Evolutionary conservation across 2,888 invertebrate species (phyloP), one percentile per base, ranked within the genome.

Genomic region (Hololepta plana): DNA sequence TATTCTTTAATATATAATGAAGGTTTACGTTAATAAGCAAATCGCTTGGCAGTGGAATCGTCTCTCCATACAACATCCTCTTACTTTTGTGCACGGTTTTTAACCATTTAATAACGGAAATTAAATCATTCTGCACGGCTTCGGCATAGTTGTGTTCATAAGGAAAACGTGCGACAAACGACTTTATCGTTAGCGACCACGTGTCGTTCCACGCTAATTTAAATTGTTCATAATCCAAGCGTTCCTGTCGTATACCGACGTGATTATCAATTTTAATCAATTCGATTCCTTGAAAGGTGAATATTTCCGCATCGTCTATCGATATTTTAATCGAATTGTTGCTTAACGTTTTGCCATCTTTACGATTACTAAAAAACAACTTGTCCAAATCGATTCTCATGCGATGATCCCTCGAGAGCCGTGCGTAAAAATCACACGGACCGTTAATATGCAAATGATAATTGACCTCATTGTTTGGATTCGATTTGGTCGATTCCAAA

Each of bases 71-170:
- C 0, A 72, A 66, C 25, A 66, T 67, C 47, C 71, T 75, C 46
- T 69, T 62, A 23, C 66, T 54, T 21, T 63, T 65, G 48, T 93
- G 91, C 7, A 88, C 66, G 32, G 77, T 55, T 51, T 90, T 91
- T 28, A 95, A 53, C 96, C 96, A 98, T 50, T 93, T 96, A 45
- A 82, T 72, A 15, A 88, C 63, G 2, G 85, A 82, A n/a, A 93
- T 67, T 32, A 85, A 71, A 45, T 88, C 82, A 36, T 84, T 82
- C 46, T 84, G 84, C 31, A 87, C 72, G 0, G 87, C 82, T 32
- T 81, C 79, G 9, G 85, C 80, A 47, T 82, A 90, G 27, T 79
- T 68, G 45, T 88, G 88, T 42, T 81, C 73, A 53, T 87, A 79
- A 0, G 90, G 90, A 46, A 88, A 90, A 69, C 20, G 10, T 33